Base-by-base conservation (phyloP, 53 echinoderm and acorn worm genomes). In the Arbacia lixula region DNA sequence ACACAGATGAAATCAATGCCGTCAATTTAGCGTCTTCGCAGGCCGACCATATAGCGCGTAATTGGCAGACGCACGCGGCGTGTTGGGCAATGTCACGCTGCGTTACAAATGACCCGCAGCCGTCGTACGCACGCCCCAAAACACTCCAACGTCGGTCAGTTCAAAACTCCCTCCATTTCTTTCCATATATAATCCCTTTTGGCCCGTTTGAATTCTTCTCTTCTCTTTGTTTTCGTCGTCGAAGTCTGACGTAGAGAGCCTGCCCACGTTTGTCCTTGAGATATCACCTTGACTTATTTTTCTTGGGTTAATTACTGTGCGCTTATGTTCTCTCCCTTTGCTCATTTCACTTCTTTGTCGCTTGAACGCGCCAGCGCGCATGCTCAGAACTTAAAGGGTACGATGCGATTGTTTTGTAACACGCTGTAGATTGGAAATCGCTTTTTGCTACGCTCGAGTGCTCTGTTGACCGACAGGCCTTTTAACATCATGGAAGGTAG, bases 31-130 rank as follows among this genome's bases (percentile, higher is more conserved):
- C 40, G 69, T 69, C 69, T 69, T 26, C 0, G 43, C n/a, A 12
- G 14, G 24, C 4, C 14, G 16, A 69, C 41, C 40, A 40, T 69
- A 69, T n/a, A 69, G 25, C 27, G 39, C 22, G 36, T 77, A 77
- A 77, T 77, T 77, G 78, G 78, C 78, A 77, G 78, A 4, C 58
- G 56, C 78, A 77, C 78, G 78, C 39, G 42, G 78, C 16, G 78
- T 58, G 57, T 57, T 77, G 36, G 60, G 78, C 29, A 77, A 77
- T 39, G 28, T 3, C 78, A 36, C 35, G 78, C 78, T 57, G 78
- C 4, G 25, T 14, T 14, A 60, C 57, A 77, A 77, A 77, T 77
- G 56, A 77, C 39, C 58, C 29, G 9, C 78, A 77, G 78, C 32
- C 78, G 12, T 27, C 2, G 12, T 25, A 39, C 32, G 69, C 50